A percentile compares a stretch with the other conserved stretches of the same genome.
Conservation (phyloP, 2,888 invertebrate genomes). For the Ectemnius cavifrons region DNA sequence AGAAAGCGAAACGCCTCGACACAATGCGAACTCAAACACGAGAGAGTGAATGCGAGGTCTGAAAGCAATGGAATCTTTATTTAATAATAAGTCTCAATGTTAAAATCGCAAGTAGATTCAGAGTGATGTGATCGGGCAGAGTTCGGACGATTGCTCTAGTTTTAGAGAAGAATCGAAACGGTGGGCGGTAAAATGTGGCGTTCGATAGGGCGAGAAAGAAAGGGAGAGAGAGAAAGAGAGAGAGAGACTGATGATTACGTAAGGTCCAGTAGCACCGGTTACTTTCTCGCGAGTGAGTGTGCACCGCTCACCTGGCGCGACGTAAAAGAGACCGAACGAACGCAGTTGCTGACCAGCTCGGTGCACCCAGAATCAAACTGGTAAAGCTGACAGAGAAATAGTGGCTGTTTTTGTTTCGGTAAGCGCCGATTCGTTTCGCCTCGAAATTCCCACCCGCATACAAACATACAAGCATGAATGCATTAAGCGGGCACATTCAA, state of each 20-base stretch:
- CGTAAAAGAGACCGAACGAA: background rate
- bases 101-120: too few relatives aligned
- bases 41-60: slow-evolving; percentile 32
- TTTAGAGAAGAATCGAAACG: too few relatives aligned
- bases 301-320: slow-evolving; percentile 47
- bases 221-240: too few relatives aligned
- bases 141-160: too few relatives aligned
- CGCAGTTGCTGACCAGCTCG: slow-evolving; percentile 12
- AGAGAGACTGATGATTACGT: slow-evolving; percentile 34
- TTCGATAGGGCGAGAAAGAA: too few relatives aligned
- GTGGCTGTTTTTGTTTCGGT: background rate
- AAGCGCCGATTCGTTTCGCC: background rate
- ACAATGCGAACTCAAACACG: slow-evolving; percentile 24
- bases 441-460: too few relatives aligned
- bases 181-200: too few relatives aligned
- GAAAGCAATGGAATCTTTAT: slow-evolving; percentile 2
- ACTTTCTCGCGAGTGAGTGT: slow-evolving; percentile 49
- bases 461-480: background rate
- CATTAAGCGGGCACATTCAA: background rate
- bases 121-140: too few relatives aligned
- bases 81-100: too few relatives aligned
- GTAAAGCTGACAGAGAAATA: slow-evolving; percentile 3
- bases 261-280: slow-evolving; percentile 48
- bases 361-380: background rate
- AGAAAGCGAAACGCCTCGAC: slow-evolving; percentile 50